Evolutionary conservation across 2,888 invertebrate genomes (phyloP).

Genomic region (Drosophila fungiperda): DNA sequence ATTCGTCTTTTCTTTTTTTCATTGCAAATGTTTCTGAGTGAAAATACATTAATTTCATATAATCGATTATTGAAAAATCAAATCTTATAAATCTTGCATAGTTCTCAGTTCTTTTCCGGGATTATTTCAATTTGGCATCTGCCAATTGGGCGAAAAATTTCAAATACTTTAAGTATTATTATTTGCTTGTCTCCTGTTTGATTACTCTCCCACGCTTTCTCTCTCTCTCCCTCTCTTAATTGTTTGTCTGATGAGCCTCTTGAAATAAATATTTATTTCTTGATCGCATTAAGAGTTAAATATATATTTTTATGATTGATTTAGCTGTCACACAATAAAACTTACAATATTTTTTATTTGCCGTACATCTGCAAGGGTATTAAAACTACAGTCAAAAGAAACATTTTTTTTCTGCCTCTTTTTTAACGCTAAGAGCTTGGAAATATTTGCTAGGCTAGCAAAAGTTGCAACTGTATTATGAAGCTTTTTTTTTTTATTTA

Average conservation of each 20-base stretch:
- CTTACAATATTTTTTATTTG: neutral
- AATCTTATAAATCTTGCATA: neutral
- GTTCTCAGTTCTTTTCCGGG: neutral
- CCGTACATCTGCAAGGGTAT: neutral
- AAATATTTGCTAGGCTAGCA: conserved; percentile 57
- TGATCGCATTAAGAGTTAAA: neutral
- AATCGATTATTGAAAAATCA: neutral
- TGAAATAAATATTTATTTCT: neutral
- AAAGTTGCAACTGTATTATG: conserved; percentile 61
- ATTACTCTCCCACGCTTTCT: too few relatives aligned
- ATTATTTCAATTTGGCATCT: neutral
- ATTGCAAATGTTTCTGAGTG: neutral
- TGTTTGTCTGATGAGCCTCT: too few relatives aligned
- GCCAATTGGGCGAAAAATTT: too few relatives aligned
- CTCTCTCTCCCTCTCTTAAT: too few relatives aligned
- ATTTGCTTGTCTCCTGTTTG: too few relatives aligned
- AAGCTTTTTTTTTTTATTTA: conserved; percentile 20
- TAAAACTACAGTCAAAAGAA: neutral
- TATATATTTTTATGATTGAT: neutral
- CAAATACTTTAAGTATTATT: neutral
- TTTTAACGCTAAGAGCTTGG: conserved; percentile 27
- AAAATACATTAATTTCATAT: neutral
- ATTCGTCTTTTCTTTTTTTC: neutral
- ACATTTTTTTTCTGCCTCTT: neutral
- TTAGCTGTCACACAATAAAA: neutral